phyloP scores from a whole-genome alignment of 2,797 vertebrate genomes.

The Thripadectes ignobilis region DNA sequence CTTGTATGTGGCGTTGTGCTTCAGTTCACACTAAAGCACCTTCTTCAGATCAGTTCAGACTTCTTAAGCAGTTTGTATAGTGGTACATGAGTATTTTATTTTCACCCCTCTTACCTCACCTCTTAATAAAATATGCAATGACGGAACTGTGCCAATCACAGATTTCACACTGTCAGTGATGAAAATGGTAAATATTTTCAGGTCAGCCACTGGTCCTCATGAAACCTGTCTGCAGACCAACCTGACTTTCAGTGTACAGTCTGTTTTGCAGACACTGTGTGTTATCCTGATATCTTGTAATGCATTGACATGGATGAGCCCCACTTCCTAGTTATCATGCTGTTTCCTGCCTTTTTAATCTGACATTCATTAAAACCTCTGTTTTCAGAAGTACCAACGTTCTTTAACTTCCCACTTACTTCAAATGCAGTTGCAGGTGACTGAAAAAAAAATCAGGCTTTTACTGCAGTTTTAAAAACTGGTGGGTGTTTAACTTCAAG shows the following conservation, averaged over 20 bases:
- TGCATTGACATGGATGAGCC: neutral
- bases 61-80: neutral
- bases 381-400: neutral
- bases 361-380: neutral
- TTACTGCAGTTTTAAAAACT: neutral
- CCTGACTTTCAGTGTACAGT: neutral
- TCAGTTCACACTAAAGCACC: neutral
- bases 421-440: neutral
- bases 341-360: neutral
- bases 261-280: neutral
- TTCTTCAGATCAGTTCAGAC: neutral
- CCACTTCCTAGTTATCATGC: neutral
- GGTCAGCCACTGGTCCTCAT: neutral
- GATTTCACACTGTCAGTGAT: neutral
- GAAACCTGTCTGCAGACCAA: neutral
- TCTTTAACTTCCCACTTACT: neutral
- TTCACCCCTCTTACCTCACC: neutral
- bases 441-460: neutral
- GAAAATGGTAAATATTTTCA: neutral
- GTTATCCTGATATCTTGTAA: neutral
- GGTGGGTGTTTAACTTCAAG: conserved; percentile 26
- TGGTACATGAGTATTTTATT: neutral
- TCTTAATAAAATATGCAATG: neutral
- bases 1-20: neutral
- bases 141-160: neutral